These are phyloP conservation scores for Ancistrus triradiatus DNA, from an alignment of 2,113 vertebrate genomes.

Conservation along the genomic window DNA sequence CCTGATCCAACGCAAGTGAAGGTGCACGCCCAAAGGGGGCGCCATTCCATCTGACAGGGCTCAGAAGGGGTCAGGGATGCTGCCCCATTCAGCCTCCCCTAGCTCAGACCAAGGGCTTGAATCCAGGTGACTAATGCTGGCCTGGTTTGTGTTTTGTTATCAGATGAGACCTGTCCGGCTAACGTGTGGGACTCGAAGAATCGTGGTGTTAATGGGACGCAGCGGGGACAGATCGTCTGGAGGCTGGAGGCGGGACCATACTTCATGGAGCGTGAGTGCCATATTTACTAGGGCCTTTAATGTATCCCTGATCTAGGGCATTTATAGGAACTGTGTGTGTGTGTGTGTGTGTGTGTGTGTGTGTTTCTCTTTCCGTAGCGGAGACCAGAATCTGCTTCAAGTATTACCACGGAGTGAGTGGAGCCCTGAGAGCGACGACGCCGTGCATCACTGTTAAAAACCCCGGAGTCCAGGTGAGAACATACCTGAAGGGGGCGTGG, in stretches of 20 bases:
- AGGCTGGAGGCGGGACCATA: constrained; percentile 89
- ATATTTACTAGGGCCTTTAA: too few species aligned
- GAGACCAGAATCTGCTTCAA: constrained; percentile 98
- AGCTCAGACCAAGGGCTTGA: too few species aligned
- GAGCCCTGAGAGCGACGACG: constrained; percentile 88
- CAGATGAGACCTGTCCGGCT: constrained; percentile 93
- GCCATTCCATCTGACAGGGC: too few species aligned
- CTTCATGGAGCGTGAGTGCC: constrained; percentile 94
- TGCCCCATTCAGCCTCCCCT: too few species aligned
- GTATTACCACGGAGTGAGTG: constrained; percentile 94
- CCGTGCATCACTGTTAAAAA: constrained; percentile 97
- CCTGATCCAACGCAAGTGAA: too few species aligned
- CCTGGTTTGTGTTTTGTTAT: neutral
- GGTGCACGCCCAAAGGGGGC: too few species aligned
- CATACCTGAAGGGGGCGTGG: neutral
- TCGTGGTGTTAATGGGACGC: constrained; percentile 91
- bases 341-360: constrained; percentile 15
- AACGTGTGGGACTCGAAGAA: constrained; percentile 99
- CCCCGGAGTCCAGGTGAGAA: constrained; percentile 82
- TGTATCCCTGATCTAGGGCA: too few species aligned
- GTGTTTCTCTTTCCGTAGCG: constrained; percentile 66
- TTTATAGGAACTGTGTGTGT: too few species aligned
- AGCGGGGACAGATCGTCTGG: constrained; percentile 94
- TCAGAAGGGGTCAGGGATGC: too few species aligned
- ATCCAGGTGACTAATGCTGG: too few species aligned